phyloP scores from a whole-genome alignment of 2,797 vertebrate species.

The Pseudocheirus occidentalis region DNA sequence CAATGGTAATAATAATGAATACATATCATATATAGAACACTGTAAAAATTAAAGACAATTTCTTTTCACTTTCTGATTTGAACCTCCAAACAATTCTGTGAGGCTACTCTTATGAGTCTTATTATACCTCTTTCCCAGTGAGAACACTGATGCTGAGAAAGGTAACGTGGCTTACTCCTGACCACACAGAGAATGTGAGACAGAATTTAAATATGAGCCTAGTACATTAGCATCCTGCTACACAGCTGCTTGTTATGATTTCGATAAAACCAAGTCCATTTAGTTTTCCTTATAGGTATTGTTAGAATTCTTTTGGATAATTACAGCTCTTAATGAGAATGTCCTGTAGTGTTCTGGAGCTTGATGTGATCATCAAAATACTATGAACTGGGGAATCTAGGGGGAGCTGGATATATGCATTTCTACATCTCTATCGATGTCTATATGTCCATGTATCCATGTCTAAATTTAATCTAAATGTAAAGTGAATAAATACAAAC shows the following conservation, averaged over 20 bases:
- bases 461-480: not conserved
- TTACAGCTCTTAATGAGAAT: not conserved
- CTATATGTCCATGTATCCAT: not conserved
- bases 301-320: not conserved
- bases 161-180: not conserved
- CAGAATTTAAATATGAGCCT: not conserved
- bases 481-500: not conserved
- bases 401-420: not conserved
- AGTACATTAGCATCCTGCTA: not conserved
- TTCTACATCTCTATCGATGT: not conserved
- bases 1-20: not conserved
- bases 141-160: not conserved
- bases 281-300: not conserved
- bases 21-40: not conserved
- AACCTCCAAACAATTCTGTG: not conserved
- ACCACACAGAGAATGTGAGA: not conserved
- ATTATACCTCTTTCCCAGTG: not conserved
- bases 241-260: not conserved
- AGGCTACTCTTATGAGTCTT: not conserved
- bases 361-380: not conserved
- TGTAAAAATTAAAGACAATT: not conserved
- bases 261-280: not conserved
- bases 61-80: not conserved
- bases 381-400: not conserved
- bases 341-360: not conserved